These are phyloP conservation scores for Zeugodacus cucurbitae DNA, from an alignment of 1,140 invertebrate species.

Conservation along the genomic window DNA sequence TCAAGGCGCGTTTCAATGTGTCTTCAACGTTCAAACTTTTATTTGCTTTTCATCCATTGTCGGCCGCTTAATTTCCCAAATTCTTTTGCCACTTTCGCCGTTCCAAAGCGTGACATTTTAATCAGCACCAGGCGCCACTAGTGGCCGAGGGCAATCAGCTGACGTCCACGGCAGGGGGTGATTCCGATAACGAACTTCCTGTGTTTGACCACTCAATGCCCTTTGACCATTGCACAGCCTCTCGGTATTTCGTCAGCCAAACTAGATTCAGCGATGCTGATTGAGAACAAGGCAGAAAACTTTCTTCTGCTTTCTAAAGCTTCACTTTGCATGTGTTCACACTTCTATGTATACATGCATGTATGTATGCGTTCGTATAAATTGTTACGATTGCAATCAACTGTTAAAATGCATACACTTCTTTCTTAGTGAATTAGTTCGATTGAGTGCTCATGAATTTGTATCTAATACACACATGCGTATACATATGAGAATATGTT, in stretches of 20 bases:
- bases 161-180: background rate
- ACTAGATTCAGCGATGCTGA: constrained; percentile 38
- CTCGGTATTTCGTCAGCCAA: constrained; percentile 38
- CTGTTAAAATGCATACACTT: constrained; percentile 28
- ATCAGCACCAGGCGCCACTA: constrained; percentile 10
- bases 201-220: constrained; percentile 11
- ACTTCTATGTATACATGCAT: background rate
- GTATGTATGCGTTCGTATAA: background rate
- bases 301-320: background rate
- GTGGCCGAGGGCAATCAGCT: background rate
- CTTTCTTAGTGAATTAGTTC: constrained; percentile 27
- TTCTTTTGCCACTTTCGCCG: background rate
- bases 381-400: constrained; percentile 38
- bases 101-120: constrained; percentile 21
- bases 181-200: constrained; percentile 46
- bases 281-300: constrained; percentile 4
- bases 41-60: constrained; percentile 23
- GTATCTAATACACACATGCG: background rate
- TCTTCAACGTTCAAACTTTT: background rate
- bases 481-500: no score
- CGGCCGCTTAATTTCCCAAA: constrained; percentile 32
- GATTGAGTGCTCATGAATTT: constrained; percentile 12
- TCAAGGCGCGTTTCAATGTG: constrained; percentile 40
- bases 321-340: background rate
- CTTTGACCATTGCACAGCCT: background rate